A percentile compares a stretch with the other conserved stretches of the same genome.
Conservation (phyloP, 2,888 invertebrate genomes). For the Drosophila kokeensis region DNA sequence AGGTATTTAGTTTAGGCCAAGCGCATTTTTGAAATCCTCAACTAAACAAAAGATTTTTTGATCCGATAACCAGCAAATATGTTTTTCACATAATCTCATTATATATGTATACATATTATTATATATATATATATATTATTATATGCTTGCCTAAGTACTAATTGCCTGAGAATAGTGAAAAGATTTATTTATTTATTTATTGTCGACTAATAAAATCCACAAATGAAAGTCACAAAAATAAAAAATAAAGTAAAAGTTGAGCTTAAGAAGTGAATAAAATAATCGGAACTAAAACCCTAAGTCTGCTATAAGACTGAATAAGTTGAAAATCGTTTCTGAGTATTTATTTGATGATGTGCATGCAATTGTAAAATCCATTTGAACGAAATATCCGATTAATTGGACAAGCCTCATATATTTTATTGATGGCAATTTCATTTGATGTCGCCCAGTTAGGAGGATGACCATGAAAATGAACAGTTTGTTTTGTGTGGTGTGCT, state of each 20-base stretch:
- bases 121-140: too few relatives aligned
- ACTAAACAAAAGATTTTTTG: not conserved
- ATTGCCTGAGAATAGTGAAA: not conserved
- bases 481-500: not conserved
- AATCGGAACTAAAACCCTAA: too few relatives aligned
- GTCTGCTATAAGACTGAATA: not conserved
- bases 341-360: not conserved
- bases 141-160: not conserved
- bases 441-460: not conserved
- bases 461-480: constrained; percentile 25
- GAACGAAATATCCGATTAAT: not conserved
- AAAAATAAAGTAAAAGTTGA: not conserved
- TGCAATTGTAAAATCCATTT: not conserved
- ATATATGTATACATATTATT: too few relatives aligned
- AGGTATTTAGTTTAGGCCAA: not conserved
- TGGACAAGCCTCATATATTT: not conserved
- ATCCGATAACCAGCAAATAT: not conserved
- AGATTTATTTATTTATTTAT: not conserved
- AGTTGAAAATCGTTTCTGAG: not conserved
- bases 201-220: too few relatives aligned
- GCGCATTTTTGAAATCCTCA: not conserved
- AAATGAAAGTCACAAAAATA: not conserved
- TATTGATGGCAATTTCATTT: constrained; percentile 6
- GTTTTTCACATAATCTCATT: not conserved
- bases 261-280: not conserved